These are phyloP conservation scores for Bubo scandiacus DNA, from an alignment of 2,113 vertebrate species.

Conservation along the genomic window DNA sequence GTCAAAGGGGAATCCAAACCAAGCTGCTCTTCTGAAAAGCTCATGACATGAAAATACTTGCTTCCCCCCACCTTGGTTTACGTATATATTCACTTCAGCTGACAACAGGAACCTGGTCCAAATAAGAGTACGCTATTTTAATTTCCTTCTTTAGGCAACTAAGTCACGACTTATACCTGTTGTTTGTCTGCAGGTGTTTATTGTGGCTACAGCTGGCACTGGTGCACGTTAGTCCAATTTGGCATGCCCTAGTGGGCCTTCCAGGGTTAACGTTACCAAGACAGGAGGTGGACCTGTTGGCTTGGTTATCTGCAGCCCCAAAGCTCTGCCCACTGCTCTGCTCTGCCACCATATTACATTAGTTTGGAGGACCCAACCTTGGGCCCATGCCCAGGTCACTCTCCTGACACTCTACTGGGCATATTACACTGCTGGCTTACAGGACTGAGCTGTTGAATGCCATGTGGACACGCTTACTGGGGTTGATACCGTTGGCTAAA, in stretches of 20 bases:
- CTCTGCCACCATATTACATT: neutral
- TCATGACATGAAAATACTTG: neutral
- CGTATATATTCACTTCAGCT: neutral
- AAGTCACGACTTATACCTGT: neutral
- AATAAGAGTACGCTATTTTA: neutral
- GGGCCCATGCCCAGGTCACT: neutral
- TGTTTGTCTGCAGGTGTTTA: neutral
- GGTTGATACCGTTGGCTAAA: neutral
- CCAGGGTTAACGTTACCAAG: accelerated
- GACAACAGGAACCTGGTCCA: neutral
- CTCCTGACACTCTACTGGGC: neutral
- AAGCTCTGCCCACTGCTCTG: neutral
- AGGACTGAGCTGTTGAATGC: neutral
- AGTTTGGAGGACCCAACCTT: neutral
- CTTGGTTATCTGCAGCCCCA: neutral
- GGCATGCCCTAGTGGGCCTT: neutral
- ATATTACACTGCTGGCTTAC: neutral
- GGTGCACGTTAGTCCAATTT: accelerated
- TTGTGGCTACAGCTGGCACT: neutral
- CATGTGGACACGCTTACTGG: neutral
- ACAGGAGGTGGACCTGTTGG: neutral
- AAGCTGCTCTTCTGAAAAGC: neutral
- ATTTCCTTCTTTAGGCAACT: neutral
- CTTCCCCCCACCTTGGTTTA: neutral
- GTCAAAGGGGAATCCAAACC: neutral